Base-by-base conservation (phyloP, 2,113 vertebrate genomes). In the Vidua macroura region DNA sequence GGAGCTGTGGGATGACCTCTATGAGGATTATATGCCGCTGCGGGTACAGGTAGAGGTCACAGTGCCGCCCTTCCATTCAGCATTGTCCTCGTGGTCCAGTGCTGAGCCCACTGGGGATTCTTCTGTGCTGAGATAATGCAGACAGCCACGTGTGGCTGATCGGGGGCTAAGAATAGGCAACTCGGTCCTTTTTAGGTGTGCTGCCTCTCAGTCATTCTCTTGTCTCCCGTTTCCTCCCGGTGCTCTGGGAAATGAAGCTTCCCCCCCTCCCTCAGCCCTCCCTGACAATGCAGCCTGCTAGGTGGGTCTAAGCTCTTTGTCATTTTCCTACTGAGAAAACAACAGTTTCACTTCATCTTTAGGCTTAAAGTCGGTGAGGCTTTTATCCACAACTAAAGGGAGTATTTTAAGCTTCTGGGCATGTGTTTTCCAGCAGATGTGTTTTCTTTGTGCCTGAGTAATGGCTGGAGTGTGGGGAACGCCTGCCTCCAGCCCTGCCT, bases 1-100 rank as follows among this genome's bases (percentile, higher is more conserved):
- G 93, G 98, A 99, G 87, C 97, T 99, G 92, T 99, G 99, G 98
- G 91, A 98, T 78, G 99, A 99, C 81, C 97, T 99, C 31, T 98
- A 96, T 91, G 97, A 98, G 68, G 98, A 98, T 80, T 99, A 98
- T 68, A 96, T 98, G 83, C 99, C 99, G 1, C 98, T 98, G 53
- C 96, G 96, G 83, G 95, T 98, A 59, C 98, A 98, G 99, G 99
- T 99, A 99, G 96, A 98, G 93, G 85, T 94, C 88, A 83, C n/a
- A n/a, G 95, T 67, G 83, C 67, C 0, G 6, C 77, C 6, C 4
- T 86, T 89, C 35, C 0, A 15, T 49, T 78, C 76, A 94, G 81
- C 66, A 48, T 87, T 11, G 9, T 76, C 25, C 41, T 56, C 52
- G 24, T 21, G 22, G 75, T n/a, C 56, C 1, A 2, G 25, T 6